Base-by-base conservation (phyloP, 1,140 invertebrate species). In the Saccostrea cuccullata region DNA sequence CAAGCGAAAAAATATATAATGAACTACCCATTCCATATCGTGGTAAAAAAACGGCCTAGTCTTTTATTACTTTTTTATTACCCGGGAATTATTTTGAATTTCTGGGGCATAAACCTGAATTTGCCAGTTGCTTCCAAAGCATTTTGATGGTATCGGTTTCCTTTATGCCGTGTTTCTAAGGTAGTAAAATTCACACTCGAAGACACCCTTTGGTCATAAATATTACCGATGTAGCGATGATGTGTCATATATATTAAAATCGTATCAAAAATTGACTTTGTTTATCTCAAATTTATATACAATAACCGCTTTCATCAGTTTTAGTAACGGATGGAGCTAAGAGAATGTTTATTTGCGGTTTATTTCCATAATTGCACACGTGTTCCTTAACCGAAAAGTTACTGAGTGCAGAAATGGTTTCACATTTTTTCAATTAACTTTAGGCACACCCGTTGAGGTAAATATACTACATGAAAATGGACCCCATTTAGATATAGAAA, bases 81-180 rank as follows among this genome's bases (percentile, higher is more conserved):
- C 70, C 70, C 23, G 70, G 70, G 70, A 77, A 77, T 77, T 77
- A 77, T 77, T 77, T 77, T 77, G 70, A 77, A 77, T 77, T 77
- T 77, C 70, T 77, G 70, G 70, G 70, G 70, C 70, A 77, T 77
- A 77, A 77, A 77, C 70, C 70, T 77, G 70, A 77, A 77, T 77
- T 77, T 77, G 70, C 70, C 70, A 30, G 70, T 77, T 77, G 70
- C 26, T 77, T 77, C 70, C 70, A 77, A 77, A 77, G 70, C 70
- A 26, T 30, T 77, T 30, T 77, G 70, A 77, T 77, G 70, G 26
- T 77, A 77, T 77, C 70, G 26, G 23, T 26, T 77, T 26, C 70
- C 70, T 77, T 77, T 77, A 77, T 77, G 23, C 70, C 13, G 70
- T 77, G 70, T 77, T 77, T 77, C 70, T 30, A 15, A 77, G 70